Evolutionary conservation across 2,797 vertebrate genomes (phyloP).

Genomic region (Momotus momota): DNA sequence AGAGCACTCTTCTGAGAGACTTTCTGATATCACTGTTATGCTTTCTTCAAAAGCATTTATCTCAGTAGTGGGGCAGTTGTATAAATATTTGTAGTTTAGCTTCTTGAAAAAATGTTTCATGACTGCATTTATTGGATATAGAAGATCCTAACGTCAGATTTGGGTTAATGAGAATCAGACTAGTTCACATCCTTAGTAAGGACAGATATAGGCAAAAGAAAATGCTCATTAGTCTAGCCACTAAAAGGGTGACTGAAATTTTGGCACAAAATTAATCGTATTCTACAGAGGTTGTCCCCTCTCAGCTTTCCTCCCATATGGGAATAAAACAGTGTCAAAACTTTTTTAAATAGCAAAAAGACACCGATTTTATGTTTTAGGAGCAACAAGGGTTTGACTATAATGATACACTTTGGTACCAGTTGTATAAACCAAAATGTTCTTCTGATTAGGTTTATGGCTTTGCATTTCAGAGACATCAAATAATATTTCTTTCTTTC

Average conservation of each 20-base stretch:
- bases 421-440: not conserved
- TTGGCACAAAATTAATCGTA: not conserved
- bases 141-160: not conserved
- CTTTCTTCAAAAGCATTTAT: conserved; percentile 30
- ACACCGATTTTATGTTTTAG: not conserved
- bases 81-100: conserved; percentile 9
- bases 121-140: not conserved
- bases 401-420: not conserved
- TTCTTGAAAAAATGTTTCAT: not conserved
- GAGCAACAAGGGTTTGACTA: not conserved
- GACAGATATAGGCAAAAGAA: not conserved
- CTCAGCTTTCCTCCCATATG: not conserved
- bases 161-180: not conserved
- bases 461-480: not conserved
- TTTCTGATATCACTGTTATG: conserved; percentile 15
- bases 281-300: not conserved
- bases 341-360: not conserved
- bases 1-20: conserved; percentile 26
- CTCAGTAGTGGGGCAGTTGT: conserved; percentile 10
- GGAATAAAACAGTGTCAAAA: not conserved
- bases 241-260: not conserved
- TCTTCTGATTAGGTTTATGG: not conserved
- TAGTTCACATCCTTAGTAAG: not conserved
- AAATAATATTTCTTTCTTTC: not conserved
- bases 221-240: not conserved